Evolutionary conservation across 2,888 invertebrate species (phyloP).

Genomic region (Hipparchia semele): DNA sequence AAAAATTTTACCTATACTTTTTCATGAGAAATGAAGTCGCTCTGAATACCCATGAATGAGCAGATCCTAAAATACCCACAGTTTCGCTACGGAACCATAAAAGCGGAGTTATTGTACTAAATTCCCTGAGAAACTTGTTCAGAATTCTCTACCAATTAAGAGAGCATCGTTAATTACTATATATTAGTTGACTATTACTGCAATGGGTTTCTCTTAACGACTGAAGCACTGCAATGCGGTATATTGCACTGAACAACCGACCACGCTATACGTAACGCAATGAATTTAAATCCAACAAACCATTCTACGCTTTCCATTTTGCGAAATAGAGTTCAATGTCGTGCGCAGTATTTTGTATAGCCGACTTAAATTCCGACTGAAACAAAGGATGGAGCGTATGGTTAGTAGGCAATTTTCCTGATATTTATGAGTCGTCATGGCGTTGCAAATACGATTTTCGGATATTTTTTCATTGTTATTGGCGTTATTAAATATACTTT

Average conservation of each 20-base stretch:
- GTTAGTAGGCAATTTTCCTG: conserved; percentile 39
- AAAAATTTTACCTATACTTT: no score
- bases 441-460: conserved; percentile 32
- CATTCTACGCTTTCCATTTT: conserved; percentile 39
- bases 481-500: background rate
- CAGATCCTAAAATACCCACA: conserved; percentile 5
- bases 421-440: conserved; percentile 35
- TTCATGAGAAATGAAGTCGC: background rate
- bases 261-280: conserved; percentile 40
- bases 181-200: conserved; percentile 46
- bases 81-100: conserved; percentile 19
- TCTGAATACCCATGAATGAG: background rate
- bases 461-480: conserved; percentile 30
- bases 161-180: conserved; percentile 45
- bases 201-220: conserved; percentile 44
- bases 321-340: conserved; percentile 38
- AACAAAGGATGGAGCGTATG: conserved; percentile 40
- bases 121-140: conserved; percentile 33
- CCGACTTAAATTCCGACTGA: conserved; percentile 30
- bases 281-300: conserved; percentile 38
- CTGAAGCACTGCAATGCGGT: conserved; percentile 46
- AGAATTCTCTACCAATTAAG: conserved; percentile 42
- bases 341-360: conserved; percentile 29
- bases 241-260: conserved; percentile 43
- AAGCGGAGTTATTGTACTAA: conserved; percentile 30